A percentile compares a stretch with the other conserved stretches of the same genome.
Conservation (phyloP, 2,797 vertebrate genomes). For the Poecilia velifera region DNA sequence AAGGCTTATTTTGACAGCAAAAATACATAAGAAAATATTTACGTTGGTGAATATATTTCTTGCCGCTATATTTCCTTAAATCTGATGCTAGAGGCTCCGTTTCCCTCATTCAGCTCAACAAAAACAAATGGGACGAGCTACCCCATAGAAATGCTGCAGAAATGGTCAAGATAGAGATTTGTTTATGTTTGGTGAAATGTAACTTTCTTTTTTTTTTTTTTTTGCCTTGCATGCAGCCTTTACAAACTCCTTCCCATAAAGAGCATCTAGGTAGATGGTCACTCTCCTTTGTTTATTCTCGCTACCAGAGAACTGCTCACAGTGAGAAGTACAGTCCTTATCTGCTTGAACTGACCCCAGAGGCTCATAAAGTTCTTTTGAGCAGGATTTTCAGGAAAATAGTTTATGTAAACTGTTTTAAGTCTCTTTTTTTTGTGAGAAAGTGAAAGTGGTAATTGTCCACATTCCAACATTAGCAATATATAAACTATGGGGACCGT, state of each 20-base stretch:
- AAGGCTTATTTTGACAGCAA: background rate
- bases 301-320: slow-evolving; percentile 55
- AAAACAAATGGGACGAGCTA: background rate
- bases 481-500: slow-evolving; percentile 88
- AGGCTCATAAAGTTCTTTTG: slow-evolving; percentile 72
- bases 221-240: slow-evolving; percentile 60
- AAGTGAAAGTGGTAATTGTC: slow-evolving; percentile 90
- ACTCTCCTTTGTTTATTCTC: slow-evolving; percentile 43
- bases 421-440: slow-evolving; percentile 79
- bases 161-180: background rate
- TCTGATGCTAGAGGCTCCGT: background rate
- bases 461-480: slow-evolving; percentile 92
- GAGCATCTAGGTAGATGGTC: slow-evolving; percentile 29
- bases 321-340: slow-evolving; percentile 51
- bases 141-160: background rate
- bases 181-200: slow-evolving; percentile 62
- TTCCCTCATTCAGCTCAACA: background rate
- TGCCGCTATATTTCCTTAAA: background rate
- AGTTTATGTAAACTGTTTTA: slow-evolving; percentile 81
- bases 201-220: slow-evolving; percentile 55
- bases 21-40: background rate
- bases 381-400: slow-evolving; percentile 78
- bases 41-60: background rate
- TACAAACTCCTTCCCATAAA: slow-evolving; percentile 65
- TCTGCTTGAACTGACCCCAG: slow-evolving; percentile 52